A percentile compares a stretch with the other conserved stretches of the same genome.
These are phyloP conservation scores for Anser cygnoides DNA, from an alignment of 2,113 vertebrate genomes.

Conservation along the genomic window DNA sequence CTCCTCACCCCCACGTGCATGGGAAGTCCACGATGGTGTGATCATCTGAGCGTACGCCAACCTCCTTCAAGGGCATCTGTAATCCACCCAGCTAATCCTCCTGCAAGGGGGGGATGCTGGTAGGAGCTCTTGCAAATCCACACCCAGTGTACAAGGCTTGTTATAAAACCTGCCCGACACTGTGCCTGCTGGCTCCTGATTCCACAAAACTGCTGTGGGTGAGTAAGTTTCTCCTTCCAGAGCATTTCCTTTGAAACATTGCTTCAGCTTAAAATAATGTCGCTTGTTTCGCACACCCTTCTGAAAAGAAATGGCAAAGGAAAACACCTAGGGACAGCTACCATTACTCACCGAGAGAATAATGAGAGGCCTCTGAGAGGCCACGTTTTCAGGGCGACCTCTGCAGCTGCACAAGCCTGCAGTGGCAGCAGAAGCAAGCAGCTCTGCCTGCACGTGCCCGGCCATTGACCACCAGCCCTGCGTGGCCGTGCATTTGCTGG, in stretches of 20 bases:
- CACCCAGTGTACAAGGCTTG: slow-evolving; percentile 6
- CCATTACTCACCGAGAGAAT: neutral
- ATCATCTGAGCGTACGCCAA: neutral
- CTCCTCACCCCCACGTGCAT: neutral
- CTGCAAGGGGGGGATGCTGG: slow-evolving; percentile 15
- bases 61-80: slow-evolving; percentile 22
- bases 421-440: neutral
- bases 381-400: neutral
- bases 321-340: neutral
- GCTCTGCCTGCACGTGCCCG: neutral
- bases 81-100: slow-evolving; percentile 48
- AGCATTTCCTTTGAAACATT: neutral
- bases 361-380: neutral
- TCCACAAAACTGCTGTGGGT: neutral
- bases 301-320: neutral
- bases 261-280: neutral
- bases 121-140: slow-evolving; percentile 30
- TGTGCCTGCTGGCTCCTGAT: neutral
- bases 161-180: neutral
- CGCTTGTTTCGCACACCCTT: neutral
- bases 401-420: neutral
- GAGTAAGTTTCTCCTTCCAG: neutral
- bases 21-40: neutral
- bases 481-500: neutral
- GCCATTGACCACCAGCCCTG: accelerated